Base-by-base conservation (phyloP, 2,797 vertebrate genomes). In the Anguilla anguilla region DNA sequence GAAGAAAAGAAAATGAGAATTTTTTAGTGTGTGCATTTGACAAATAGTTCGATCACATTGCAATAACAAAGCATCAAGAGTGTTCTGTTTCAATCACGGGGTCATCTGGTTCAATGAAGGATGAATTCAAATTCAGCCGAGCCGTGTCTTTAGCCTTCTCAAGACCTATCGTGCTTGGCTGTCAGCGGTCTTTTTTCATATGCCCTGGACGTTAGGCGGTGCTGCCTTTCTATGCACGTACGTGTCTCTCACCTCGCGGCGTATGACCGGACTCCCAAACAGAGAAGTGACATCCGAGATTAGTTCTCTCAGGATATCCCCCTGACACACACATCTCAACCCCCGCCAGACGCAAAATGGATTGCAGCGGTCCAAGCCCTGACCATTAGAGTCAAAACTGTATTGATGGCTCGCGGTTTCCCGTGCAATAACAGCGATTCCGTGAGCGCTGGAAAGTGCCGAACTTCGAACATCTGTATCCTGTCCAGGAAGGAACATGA, bases 251-350 rank as follows among this genome's bases (percentile, higher is more conserved):
- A 82, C 79, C 19, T 81, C 9, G 17, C 11, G 13, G 72, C 72
- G 11, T 25, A 19, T 79, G 79, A 82, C 43, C 51, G 79, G 46
- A 82, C 22, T 82, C 46, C 79, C 43, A 82, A 49, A 46, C 79
- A 82, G 79, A n/a, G 46, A 82, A 82, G 51, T 82, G 46, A 82
- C 79, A 82, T 51, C 79, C 51, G 79, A 51, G 79, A 82, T n/a
- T 49, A 49, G 43, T 82, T 82, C 22, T 49, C 46, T 82, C 79
- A 51, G 46, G 79, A 82, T 10, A 10, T 82, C 79, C 46, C 51
- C 46, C 22, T 82, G 79, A 82, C 79, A 82, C 6, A 6, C 74
- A 82, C 79, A 82, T 51, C 79, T 51, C 79, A 82, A 82, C 43
- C 25, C 43, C 46, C 79, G 51, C 43, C 43, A 51, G 11, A 82